These are phyloP conservation scores for Astropecten irregularis DNA, from an alignment of 53 echinoderm and acorn worm species.

Conservation along the genomic window DNA sequence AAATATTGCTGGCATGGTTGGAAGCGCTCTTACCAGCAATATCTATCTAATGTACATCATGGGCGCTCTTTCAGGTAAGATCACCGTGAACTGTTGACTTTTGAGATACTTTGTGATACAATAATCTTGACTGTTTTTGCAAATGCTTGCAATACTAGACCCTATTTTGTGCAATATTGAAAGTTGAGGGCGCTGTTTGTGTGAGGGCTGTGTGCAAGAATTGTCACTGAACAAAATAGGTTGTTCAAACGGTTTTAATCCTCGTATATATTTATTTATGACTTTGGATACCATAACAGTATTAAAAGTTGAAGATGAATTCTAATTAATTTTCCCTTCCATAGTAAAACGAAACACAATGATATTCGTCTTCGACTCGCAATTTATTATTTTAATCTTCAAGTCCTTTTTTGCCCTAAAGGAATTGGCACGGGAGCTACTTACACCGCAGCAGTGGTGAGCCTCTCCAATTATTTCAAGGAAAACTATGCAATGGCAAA, in stretches of 20 bases:
- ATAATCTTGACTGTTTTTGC: neutral
- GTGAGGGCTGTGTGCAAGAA: neutral
- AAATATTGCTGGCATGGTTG: neutral
- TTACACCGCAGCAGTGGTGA: neutral
- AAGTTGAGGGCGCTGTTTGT: neutral
- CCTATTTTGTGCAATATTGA: too few relatives aligned
- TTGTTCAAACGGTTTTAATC: too few relatives aligned
- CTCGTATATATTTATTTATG: too few relatives aligned
- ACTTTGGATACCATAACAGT: too few relatives aligned
- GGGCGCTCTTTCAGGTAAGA: neutral
- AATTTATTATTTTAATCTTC: too few relatives aligned
- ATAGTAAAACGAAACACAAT: too few relatives aligned
- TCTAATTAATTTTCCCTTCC: too few relatives aligned
- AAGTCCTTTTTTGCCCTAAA: too few relatives aligned
- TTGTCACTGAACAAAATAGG: neutral
- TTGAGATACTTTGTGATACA: neutral
- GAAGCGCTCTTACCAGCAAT: neutral
- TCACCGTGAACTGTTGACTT: too few relatives aligned
- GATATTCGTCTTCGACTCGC: too few relatives aligned
- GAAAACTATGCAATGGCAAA: neutral
- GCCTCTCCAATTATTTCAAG: conserved; percentile 8
- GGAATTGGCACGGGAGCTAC: neutral
- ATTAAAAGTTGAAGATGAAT: too few relatives aligned
- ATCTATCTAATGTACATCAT: conserved; percentile 22
- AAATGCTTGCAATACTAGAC: neutral